Conservation (phyloP, 1,140 invertebrate genomes). For the Bradysia coprophila region DNA sequence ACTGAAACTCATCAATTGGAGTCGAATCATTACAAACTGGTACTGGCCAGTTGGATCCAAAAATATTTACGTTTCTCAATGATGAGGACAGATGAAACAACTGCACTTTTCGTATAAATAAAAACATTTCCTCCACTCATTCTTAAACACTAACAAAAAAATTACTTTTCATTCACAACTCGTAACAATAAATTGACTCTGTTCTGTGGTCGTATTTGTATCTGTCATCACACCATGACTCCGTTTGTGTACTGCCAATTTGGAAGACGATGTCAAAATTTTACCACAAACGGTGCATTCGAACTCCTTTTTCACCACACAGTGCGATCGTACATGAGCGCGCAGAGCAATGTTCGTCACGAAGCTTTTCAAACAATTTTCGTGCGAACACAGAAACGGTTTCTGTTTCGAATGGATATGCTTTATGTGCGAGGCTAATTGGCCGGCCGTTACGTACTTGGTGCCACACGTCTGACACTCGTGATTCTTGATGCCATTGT, state of each 20-base stretch:
- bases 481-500: conserved; percentile 9
- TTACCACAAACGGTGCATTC: background rate
- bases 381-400: conserved; percentile 27
- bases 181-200: no score
- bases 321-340: background rate
- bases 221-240: no score
- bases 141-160: no score
- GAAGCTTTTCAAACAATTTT: conserved; percentile 7
- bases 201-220: no score
- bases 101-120: no score
- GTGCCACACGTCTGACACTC: conserved; percentile 8
- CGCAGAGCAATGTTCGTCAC: conserved; percentile 4
- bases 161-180: no score
- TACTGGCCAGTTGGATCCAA: no score
- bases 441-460: conserved; percentile 23
- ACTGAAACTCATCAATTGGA: no score
- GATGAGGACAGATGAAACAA: no score
- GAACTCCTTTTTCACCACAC: background rate
- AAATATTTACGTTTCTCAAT: no score
- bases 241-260: conserved; percentile 6
- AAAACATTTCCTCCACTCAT: no score
- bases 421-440: conserved; percentile 13
- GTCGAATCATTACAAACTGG: no score
- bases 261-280: background rate
- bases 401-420: conserved; percentile 33